A percentile compares a stretch with the other conserved stretches of the same genome.
These are phyloP conservation scores for Sardina pilchardus DNA, from an alignment of 2,113 vertebrate species.

Conservation along the genomic window DNA sequence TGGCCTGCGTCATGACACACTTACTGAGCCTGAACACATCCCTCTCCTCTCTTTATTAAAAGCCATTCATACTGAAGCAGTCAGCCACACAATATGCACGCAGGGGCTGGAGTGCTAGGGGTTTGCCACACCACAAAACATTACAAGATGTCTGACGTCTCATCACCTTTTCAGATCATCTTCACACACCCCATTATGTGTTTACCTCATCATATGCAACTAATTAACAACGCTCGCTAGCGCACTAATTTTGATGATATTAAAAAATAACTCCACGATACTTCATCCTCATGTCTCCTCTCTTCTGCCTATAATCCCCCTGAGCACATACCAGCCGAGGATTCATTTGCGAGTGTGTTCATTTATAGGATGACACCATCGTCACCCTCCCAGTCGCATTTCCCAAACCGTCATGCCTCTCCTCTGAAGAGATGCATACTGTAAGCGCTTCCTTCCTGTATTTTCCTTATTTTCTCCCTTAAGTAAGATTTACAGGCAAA, in stretches of 20 bases:
- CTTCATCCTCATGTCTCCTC: background rate
- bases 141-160: conserved; percentile 72
- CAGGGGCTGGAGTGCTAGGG: background rate
- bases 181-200: conserved; percentile 44
- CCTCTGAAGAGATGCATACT: background rate
- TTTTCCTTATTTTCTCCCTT: background rate
- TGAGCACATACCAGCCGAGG: background rate
- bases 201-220: conserved; percentile 57
- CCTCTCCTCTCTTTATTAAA: conserved; percentile 48
- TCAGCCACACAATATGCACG: conserved; percentile 3
- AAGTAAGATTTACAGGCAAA: background rate
- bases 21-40: conserved; percentile 38
- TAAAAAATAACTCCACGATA: background rate
- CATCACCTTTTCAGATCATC: conserved; percentile 60
- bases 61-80: conserved; percentile 27
- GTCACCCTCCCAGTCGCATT: background rate
- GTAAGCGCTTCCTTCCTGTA: background rate
- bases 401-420: background rate
- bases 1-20: conserved; percentile 31
- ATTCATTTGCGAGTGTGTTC: background rate
- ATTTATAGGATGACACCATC: background rate
- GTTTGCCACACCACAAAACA: conserved; percentile 65
- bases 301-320: background rate
- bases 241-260: conserved; percentile 45
- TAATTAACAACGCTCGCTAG: conserved; percentile 61